Evolutionary conservation across 2,888 invertebrate species (phyloP), one percentile per base, ranked within the genome.

Genomic region (Hermaeophaga mercurialis): DNA sequence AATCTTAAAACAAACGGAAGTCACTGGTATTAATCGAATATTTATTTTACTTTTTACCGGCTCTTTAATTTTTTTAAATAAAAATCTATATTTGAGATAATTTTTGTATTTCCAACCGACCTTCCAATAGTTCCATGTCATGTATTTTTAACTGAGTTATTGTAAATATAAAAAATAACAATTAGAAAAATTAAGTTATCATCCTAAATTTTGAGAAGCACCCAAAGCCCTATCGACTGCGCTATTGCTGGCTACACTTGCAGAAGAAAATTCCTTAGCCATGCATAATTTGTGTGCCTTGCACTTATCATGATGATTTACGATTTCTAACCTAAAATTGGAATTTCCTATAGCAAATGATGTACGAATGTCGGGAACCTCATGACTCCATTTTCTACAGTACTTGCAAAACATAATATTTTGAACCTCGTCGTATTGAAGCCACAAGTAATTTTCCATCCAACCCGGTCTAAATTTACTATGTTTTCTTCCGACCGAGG

Each of bases 221-320:
- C 15, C 14, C 15, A 49, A 43, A 5, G 34, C 52, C 9, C 22
- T 34, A 36, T 58, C 44, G n/a, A 59, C 47, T 9, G 28, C 43
- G 18, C 36, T 36, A 22, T 12, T 49, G 7, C 38, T 53, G 11
- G 39, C 26, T 28, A 18, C 26, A 19, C 36, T 33, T 15, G 69
- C 67, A 8, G 66, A 66, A 58, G 78, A 75, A 43, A 74, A 73
- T 66, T 83, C 82, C 69, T 79, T 80, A 19, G 78, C 78, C 50
- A 81, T 77, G 73, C 89, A 89, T 68, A 88, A 76, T 66, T 85
- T 83, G 74, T 89, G 89, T 24, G 88, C 88, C 75, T 89, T 90
- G 74, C 88, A 88, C 73, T 87, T 89, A 73, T 89, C 86, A 71
- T 89, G 89, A 75, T 89, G 89, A 74, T 89, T 89, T 41, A 90